Percentiles rank a stretch among this genome's conserved stretches.
Conservation (phyloP, 2,888 invertebrate species). For the Drosophila robusta region DNA sequence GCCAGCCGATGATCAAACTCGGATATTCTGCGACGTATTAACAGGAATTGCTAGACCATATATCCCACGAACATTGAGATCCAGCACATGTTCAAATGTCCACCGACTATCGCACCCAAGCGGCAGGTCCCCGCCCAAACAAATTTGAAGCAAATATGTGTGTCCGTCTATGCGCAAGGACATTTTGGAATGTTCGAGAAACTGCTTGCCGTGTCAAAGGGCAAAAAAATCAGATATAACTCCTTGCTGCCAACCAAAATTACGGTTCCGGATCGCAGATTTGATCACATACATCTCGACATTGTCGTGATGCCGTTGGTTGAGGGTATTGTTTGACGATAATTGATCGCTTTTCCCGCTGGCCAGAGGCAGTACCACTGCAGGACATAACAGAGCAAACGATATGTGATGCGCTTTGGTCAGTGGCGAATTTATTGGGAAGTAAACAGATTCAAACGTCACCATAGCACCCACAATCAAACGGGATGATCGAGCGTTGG, state of each 20-base stretch:
- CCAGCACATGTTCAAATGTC: not conserved
- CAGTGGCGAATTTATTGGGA: not conserved
- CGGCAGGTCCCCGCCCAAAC: not conserved
- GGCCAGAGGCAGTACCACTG: not conserved
- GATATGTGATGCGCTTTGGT: not conserved
- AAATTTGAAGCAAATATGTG: not conserved
- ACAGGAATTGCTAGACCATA: conserved; percentile 5
- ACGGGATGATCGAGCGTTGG: conserved; percentile 3
- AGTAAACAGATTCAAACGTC: conserved; percentile 5
- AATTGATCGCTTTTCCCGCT: conserved; percentile 1
- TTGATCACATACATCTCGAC: too few species aligned
- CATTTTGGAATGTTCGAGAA: not conserved
- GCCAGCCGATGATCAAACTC: too few species aligned
- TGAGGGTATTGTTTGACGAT: not conserved
- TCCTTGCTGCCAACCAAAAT: conserved; percentile 8
- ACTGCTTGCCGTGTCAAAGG: too few species aligned
- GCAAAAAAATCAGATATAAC: conserved; percentile 23
- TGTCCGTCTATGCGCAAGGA: conserved; percentile 6
- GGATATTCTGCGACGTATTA: conserved; percentile 1
- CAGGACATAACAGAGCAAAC: conserved; percentile 1
- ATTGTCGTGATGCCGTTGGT: not conserved
- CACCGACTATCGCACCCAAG: conserved; percentile 7
- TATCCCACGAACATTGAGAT: not conserved
- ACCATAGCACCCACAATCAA: conserved; percentile 11
- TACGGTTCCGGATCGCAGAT: not conserved